Conservation (phyloP, 2,888 invertebrate species). For the Lagria hirta region DNA sequence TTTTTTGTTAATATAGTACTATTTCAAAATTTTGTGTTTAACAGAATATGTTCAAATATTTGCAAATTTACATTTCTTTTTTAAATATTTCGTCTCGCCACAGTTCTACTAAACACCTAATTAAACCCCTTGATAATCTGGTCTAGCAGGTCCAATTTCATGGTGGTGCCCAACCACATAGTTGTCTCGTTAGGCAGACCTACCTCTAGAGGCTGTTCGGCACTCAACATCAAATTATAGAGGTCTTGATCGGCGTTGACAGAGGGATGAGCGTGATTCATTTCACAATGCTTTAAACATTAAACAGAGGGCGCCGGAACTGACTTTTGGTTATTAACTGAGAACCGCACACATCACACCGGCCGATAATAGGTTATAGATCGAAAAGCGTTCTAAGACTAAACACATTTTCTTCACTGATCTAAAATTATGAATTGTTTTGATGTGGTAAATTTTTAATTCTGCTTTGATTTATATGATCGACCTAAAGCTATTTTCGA, state of each 20-base stretch:
- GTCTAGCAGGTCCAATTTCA: conserved; percentile 16
- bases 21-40: too few species aligned
- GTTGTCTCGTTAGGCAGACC: conserved; percentile 25
- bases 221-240: conserved; percentile 45
- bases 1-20: too few species aligned
- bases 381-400: too few species aligned
- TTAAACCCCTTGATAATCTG: too few species aligned
- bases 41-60: too few species aligned
- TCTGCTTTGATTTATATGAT: conserved; percentile 14
- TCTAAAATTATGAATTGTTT: conserved; percentile 23
- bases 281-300: conserved; percentile 36
- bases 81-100: too few species aligned
- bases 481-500: conserved; percentile 13
- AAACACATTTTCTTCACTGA: too few species aligned
- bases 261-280: conserved; percentile 46
- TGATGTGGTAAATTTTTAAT: conserved; percentile 8
- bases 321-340: conserved; percentile 10
- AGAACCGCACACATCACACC: not conserved
- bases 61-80: too few species aligned
- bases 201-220: conserved; percentile 31
- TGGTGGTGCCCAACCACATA: conserved; percentile 19
- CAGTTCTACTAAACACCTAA: too few species aligned
- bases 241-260: conserved; percentile 45
- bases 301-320: conserved; percentile 34
- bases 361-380: too few species aligned